Conservation (phyloP, 1,140 invertebrate species). For the Cherax destructor region DNA sequence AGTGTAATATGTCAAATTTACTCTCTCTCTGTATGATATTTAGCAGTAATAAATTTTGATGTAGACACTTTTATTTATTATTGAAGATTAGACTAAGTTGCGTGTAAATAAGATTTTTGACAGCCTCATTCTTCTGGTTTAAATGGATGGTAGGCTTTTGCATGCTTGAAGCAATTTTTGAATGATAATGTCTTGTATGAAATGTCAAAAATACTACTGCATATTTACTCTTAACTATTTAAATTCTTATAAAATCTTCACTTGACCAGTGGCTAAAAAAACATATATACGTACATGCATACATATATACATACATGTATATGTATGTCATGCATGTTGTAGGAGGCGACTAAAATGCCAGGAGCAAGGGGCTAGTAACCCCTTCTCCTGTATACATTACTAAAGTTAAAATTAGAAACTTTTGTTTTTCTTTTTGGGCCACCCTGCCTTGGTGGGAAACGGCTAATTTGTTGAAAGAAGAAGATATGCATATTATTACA, state of each 20-base stretch:
- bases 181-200: constrained; percentile 37
- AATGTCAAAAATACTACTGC: neutral
- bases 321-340: no score
- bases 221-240: neutral
- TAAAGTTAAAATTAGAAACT: no score
- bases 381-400: no score
- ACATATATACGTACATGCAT: no score
- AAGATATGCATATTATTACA: neutral
- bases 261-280: neutral
- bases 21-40: neutral
- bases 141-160: constrained; percentile 22
- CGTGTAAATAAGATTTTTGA: neutral
- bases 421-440: no score
- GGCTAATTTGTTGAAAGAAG: no score
- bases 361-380: no score
- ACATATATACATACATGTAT: no score
- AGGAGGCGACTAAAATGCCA: no score
- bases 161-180: constrained; percentile 32
- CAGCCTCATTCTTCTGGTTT: neutral
- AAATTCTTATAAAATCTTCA: neutral
- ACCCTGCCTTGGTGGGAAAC: no score
- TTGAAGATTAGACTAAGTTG: neutral
- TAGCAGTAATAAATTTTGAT: neutral
- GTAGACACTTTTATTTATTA: neutral
- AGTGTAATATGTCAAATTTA: neutral